These are phyloP conservation scores for Exephanes ischioxanthus DNA, from an alignment of 2,888 invertebrate genomes.

Conservation along the genomic window DNA sequence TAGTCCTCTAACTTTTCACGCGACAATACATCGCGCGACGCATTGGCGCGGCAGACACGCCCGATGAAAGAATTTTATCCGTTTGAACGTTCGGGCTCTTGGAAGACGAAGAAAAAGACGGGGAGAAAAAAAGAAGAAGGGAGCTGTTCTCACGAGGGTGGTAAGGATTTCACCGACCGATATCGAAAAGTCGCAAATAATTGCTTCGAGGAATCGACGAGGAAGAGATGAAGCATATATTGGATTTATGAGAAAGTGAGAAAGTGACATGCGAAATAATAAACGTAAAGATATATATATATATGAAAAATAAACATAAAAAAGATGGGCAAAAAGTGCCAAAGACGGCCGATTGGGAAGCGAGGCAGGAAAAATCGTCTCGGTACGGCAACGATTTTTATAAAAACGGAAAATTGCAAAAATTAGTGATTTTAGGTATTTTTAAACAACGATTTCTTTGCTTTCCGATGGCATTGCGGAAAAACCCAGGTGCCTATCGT, in stretches of 20 bases:
- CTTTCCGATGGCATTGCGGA: too few relatives aligned
- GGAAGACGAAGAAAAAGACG: not conserved
- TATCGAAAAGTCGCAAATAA: conserved; percentile 51
- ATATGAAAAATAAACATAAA: not conserved
- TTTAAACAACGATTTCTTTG: too few relatives aligned
- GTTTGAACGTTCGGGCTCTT: conserved; percentile 39
- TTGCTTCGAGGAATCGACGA: conserved; percentile 36
- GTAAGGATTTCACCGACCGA: conserved; percentile 15
- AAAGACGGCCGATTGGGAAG: not conserved
- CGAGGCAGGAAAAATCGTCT: not conserved
- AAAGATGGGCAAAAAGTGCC: not conserved
- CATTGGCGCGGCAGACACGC: not conserved
- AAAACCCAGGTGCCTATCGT: too few relatives aligned
- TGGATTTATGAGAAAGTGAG: not conserved
- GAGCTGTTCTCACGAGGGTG: not conserved
- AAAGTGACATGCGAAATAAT: conserved; percentile 3
- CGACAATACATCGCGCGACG: conserved; percentile 11
- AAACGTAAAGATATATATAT: not conserved
- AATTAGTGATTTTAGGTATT: too few relatives aligned
- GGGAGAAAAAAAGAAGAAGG: not conserved
- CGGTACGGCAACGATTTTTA: not conserved
- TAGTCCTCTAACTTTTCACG: conserved; percentile 29
- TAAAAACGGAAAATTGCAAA: too few relatives aligned
- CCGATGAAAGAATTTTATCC: conserved; percentile 41
- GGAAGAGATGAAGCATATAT: conserved; percentile 27